Conservation (phyloP, 1,140 invertebrate species). For the Aphis craccivora region DNA sequence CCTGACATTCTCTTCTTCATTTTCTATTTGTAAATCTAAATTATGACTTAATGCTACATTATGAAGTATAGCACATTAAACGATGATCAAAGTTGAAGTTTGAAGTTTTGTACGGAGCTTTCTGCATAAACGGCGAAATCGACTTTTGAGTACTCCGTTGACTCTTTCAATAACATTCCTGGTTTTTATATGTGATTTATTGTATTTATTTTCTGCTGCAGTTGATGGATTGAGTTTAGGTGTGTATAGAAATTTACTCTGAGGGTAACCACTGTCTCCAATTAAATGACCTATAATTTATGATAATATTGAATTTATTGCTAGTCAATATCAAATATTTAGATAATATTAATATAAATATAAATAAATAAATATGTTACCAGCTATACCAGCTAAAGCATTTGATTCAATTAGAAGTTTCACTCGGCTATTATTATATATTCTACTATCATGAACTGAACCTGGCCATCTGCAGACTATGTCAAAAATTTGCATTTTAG, state of each 20-base stretch:
- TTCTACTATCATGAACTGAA: constrained; percentile 62
- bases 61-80: neutral
- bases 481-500: constrained; percentile 63
- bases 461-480: constrained; percentile 62
- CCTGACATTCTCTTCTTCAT: neutral
- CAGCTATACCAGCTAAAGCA: neutral
- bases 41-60: neutral
- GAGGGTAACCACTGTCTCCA: constrained; percentile 60
- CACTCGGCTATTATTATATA: constrained; percentile 59
- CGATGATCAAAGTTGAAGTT: neutral
- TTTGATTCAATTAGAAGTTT: neutral
- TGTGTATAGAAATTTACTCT: constrained; percentile 42
- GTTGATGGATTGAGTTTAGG: constrained; percentile 50
- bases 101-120: neutral
- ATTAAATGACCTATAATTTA: constrained; percentile 27
- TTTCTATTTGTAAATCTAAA: constrained; percentile 9
- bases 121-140: neutral
- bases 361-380: constrained; percentile 9
- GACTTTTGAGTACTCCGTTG: neutral
- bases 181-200: neutral
- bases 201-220: constrained; percentile 28
- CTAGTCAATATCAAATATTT: neutral
- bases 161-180: neutral
- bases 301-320: neutral
- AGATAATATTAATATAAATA: neutral